Conservation (phyloP, 2,113 vertebrate species). For the Elaphurus davidianus region DNA sequence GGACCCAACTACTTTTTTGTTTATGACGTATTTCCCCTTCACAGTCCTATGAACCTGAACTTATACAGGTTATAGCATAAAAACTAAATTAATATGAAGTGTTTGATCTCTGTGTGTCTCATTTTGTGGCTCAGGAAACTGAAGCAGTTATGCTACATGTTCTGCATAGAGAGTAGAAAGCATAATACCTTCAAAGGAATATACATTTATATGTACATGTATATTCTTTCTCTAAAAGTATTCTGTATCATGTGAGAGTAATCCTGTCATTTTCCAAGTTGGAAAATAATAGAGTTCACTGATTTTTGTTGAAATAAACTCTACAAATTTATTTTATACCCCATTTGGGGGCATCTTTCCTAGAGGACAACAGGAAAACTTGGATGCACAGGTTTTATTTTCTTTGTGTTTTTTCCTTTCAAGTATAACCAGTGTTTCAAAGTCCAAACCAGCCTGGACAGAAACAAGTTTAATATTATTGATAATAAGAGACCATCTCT, state of each 20-base stretch:
- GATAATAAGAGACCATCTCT: not conserved
- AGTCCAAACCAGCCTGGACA: not conserved
- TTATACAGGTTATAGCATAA: not conserved
- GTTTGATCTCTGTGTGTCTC: constrained; percentile 31
- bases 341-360: not conserved
- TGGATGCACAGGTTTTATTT: not conserved
- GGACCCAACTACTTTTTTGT: not conserved
- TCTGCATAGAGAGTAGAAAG: not conserved
- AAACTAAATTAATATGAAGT: constrained; percentile 10
- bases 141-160: not conserved
- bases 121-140: constrained; percentile 58
- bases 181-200: not conserved
- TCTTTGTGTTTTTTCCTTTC: not conserved
- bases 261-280: not conserved
- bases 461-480: not conserved
- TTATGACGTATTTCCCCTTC: not conserved
- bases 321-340: not conserved
- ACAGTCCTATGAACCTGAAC: not conserved
- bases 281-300: not conserved
- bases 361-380: not conserved
- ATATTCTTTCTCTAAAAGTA: not conserved
- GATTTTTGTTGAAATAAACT: not conserved
- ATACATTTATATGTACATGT: not conserved
- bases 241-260: not conserved
- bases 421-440: not conserved